phyloP scores from a whole-genome alignment of 2,797 vertebrate species.

The Perodicticus potto region DNA sequence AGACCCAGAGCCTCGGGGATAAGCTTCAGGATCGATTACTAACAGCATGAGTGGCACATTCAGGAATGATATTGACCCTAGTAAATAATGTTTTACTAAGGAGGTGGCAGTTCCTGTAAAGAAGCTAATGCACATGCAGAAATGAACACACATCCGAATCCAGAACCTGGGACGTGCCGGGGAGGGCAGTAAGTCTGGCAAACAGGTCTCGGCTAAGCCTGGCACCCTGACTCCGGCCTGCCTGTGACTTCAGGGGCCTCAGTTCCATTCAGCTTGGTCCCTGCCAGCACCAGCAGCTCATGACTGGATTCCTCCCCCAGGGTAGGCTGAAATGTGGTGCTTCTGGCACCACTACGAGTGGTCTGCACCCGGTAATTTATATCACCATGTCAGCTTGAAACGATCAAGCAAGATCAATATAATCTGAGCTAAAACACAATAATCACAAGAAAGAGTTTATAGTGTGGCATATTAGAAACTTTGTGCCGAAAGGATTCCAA shows the following conservation, averaged over 20 bases:
- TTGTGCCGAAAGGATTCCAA: neutral
- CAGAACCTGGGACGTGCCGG: fast-evolving
- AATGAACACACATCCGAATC: neutral
- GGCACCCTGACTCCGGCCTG: fast-evolving
- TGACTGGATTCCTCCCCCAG: too few relatives aligned
- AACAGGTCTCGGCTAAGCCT: neutral
- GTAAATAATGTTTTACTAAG: neutral
- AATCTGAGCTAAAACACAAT: neutral
- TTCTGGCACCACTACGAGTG: neutral
- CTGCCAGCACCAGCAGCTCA: neutral
- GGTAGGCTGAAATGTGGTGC: too few relatives aligned
- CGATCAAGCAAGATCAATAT: neutral
- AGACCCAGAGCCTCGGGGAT: neutral
- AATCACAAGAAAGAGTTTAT: neutral
- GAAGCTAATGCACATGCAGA: neutral
- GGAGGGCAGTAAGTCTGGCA: fast-evolving
- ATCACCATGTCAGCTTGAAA: neutral
- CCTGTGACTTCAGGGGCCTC: neutral
- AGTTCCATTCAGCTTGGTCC: neutral
- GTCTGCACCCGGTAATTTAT: neutral
- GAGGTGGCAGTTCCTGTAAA: neutral
- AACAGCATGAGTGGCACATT: too few relatives aligned
- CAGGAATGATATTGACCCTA: neutral
- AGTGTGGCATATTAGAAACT: neutral
- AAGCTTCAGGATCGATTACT: neutral